phyloP scores from a whole-genome alignment of 1,140 invertebrate species.

The Zaprionus nigranus region DNA sequence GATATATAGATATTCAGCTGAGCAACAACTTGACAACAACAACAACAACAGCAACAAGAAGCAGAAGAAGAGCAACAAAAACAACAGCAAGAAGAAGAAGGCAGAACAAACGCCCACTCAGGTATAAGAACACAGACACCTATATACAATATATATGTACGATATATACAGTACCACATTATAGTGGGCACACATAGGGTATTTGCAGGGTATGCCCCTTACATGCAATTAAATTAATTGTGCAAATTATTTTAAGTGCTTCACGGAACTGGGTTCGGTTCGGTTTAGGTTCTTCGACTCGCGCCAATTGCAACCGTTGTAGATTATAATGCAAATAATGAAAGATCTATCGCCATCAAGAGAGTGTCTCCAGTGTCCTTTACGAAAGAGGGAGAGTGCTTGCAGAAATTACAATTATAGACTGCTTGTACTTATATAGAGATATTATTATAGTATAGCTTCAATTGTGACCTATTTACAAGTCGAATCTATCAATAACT shows the following conservation, averaged over 20 bases:
- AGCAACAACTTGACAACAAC: constrained; percentile 1
- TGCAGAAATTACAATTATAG: too few species aligned
- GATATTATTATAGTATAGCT: too few species aligned
- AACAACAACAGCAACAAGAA: constrained; percentile 2
- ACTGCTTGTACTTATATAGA: too few species aligned
- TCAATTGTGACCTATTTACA: too few species aligned
- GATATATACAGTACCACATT: background rate
- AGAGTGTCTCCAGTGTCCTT: too few species aligned
- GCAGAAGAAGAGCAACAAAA: background rate
- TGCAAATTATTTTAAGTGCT: constrained; percentile 8
- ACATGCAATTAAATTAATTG: constrained; percentile 5
- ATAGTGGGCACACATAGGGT: background rate
- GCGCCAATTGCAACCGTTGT: background rate
- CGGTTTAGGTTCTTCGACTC: background rate
- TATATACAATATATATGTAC: background rate
- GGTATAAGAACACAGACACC: constrained; percentile 1
- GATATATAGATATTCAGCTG: constrained; percentile 21
- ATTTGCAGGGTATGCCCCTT: background rate
- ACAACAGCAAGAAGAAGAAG: background rate
- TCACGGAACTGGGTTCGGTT: background rate
- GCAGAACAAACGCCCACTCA: constrained; percentile 1
- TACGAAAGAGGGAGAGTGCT: too few species aligned
- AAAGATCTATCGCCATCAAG: background rate
- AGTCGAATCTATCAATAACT: too few species aligned
- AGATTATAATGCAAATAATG: background rate